phyloP scores from a whole-genome alignment of 1,140 invertebrate genomes.

The Nymphalis io region DNA sequence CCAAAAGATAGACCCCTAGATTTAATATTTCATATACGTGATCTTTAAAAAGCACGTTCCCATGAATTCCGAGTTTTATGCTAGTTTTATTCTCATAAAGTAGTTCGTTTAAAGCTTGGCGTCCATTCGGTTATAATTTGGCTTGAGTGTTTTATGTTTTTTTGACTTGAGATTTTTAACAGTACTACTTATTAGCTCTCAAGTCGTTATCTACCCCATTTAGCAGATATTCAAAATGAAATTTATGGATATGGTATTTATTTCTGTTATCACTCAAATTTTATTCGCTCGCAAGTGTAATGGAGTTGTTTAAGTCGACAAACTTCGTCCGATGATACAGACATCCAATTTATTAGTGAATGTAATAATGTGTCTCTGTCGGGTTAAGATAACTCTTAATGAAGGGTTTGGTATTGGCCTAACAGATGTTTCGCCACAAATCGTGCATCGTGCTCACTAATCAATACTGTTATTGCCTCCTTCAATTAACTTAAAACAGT shows the following conservation, averaged over 20 bases:
- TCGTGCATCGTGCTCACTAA: slow-evolving; percentile 34
- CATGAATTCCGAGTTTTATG: slow-evolving; percentile 53
- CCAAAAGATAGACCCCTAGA: slow-evolving; percentile 55
- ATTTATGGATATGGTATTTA: slow-evolving; percentile 15
- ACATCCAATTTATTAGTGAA: slow-evolving; percentile 32
- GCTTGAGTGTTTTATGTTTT: slow-evolving; percentile 3
- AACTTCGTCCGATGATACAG: slow-evolving; percentile 25
- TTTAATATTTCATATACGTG: slow-evolving; percentile 77
- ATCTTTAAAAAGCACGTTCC: slow-evolving; percentile 59
- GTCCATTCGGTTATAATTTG: not conserved
- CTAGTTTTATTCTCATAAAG: slow-evolving; percentile 33
- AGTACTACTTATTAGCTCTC: slow-evolving; percentile 6
- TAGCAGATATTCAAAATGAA: not conserved
- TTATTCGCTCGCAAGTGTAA: not conserved
- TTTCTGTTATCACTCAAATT: slow-evolving; percentile 9
- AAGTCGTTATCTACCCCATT: not conserved
- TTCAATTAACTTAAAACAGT: slow-evolving; percentile 21
- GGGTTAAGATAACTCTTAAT: slow-evolving; percentile 39
- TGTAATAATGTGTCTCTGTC: slow-evolving; percentile 38
- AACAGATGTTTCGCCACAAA: slow-evolving; percentile 40
- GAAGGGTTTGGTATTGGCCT: slow-evolving; percentile 32
- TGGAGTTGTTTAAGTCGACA: slow-evolving; percentile 19
- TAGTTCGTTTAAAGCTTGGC: not conserved
- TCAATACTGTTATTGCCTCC: slow-evolving; percentile 35
- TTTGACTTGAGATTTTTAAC: not conserved